Base-by-base conservation (phyloP, 2,888 invertebrate genomes). In the Parnassius apollo region DNA sequence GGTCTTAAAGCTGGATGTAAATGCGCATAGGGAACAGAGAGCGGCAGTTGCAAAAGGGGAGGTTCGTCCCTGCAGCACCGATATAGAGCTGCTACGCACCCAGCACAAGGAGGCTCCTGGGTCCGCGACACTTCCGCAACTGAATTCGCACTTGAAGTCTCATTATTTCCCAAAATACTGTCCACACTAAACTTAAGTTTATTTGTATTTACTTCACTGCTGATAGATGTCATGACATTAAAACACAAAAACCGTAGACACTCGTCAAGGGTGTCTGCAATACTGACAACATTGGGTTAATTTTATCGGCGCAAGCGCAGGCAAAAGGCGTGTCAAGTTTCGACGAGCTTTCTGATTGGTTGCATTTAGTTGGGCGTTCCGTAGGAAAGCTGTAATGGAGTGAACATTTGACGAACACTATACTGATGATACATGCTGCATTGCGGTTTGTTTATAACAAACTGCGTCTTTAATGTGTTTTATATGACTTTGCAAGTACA, bases 141-240 rank as follows among this genome's bases (percentile, higher is more conserved):
- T 46, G 66, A 64, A 66, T 65, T 67, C 42, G 66, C 66, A 66
- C 65, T 66, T 22, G 69, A 54, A 45, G 69, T 66, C 11, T 79
- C 77, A 71, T 93, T 93, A 62, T 85, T 91, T 12, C 94, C 93
- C 62, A 95, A 79, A 69, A 95, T 94, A 75, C 94, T 92, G 74
- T 95, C 95, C 67, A 95, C 94, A 73, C 95, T 95, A 76, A 95
- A 95, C 88, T 95, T 95, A 68, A 94, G 80, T 73, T 92, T 92
- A 68, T 75, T 83, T 70, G 82, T 71, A 68, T 75, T 81, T 68
- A 85, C 80, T 74, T 86, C 86, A 81, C 87, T 75, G 70, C 77
- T 81, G 59, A 88, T 68, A 66, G 90, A 88, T 75, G 88, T 91
- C 88, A 89, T 88, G 55, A 61, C 65, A 64, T 56, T 57, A 66